Evolutionary conservation across 1,140 invertebrate genomes (phyloP).

Genomic region (Magallana ariakensis): DNA sequence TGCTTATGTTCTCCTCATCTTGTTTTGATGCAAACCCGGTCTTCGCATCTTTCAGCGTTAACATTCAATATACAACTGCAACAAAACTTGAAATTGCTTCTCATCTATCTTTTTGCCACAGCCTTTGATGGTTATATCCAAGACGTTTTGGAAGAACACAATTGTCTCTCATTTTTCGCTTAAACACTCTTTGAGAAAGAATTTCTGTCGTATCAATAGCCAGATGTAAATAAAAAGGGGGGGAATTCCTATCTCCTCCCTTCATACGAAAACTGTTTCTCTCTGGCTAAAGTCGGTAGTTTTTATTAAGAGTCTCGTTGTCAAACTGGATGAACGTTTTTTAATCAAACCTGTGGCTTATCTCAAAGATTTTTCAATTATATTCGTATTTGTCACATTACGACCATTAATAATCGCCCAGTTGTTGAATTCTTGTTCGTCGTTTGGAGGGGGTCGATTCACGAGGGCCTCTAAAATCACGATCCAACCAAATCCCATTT

Average conservation of each 20-base stretch:
- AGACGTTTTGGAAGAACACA: conserved; percentile 8
- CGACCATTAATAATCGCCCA: conserved; percentile 32
- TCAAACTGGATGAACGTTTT: conserved; percentile 20
- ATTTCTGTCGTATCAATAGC: not conserved
- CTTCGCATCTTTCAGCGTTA: conserved; percentile 6
- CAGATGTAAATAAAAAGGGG: conserved; percentile 17
- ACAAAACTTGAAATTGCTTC: conserved; percentile 35
- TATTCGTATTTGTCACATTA: conserved; percentile 38
- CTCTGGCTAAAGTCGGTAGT: not conserved
- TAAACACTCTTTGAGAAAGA: not conserved
- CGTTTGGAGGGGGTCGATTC: conserved; percentile 8
- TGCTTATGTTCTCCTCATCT: conserved; percentile 22
- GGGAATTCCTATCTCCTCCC: not conserved
- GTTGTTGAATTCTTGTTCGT: conserved; percentile 6
- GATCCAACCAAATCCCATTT: conserved; percentile 18
- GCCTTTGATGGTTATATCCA: conserved; percentile 15
- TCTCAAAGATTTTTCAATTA: conserved; percentile 22
- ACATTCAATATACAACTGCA: conserved; percentile 37
- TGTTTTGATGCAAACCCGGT: conserved; percentile 15
- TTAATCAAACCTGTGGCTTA: conserved; percentile 34
- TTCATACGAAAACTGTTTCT: not conserved
- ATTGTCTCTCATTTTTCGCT: conserved; percentile 16
- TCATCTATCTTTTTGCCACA: not conserved
- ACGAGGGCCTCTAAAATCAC: conserved; percentile 23
- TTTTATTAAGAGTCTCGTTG: conserved; percentile 14